phyloP scores from a whole-genome alignment of 2,113 vertebrate species.

The Pantherophis guttatus region DNA sequence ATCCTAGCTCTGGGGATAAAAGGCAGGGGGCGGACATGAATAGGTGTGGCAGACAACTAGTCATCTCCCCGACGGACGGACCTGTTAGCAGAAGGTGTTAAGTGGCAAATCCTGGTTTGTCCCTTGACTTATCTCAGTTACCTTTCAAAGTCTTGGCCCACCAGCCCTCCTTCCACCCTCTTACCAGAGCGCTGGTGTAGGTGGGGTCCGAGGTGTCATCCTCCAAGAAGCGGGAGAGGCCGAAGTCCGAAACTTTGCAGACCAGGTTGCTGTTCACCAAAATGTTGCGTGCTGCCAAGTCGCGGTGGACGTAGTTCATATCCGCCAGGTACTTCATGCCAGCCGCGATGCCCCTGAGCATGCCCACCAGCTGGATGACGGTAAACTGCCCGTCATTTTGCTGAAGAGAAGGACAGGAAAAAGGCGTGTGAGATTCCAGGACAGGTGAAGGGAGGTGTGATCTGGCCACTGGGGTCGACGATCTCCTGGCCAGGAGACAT shows the following conservation, averaged over 20 bases:
- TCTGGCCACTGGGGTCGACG: not conserved
- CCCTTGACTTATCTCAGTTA: not conserved
- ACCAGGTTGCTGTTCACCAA: constrained; percentile 97
- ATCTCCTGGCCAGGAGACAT: not conserved
- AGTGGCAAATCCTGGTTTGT: not conserved
- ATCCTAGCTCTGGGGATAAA: too few relatives aligned
- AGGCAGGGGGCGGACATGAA: too few relatives aligned
- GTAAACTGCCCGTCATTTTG: constrained; percentile 98
- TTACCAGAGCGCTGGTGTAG: constrained; percentile 94
- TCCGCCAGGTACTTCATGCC: constrained; percentile 96
- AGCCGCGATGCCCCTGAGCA: constrained; percentile 90
- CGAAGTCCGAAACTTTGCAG: constrained; percentile 95
- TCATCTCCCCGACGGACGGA: too few relatives aligned
- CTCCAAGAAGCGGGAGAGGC: constrained; percentile 92
- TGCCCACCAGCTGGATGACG: constrained; percentile 94
- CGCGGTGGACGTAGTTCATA: constrained; percentile 96
- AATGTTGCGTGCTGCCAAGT: constrained; percentile 93
- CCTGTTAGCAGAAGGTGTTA: not conserved
- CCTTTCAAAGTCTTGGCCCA: not conserved
- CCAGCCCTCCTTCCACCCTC: not conserved
- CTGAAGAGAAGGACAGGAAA: constrained; percentile 53
- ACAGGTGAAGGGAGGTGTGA: accelerated
- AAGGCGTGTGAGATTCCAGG: not conserved
- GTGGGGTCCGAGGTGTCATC: constrained; percentile 95
- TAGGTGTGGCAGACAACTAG: too few relatives aligned